Evolutionary conservation across 2,113 vertebrate genomes (phyloP), one percentile per base, ranked within the genome.

Genomic region (Podarcis muralis): DNA sequence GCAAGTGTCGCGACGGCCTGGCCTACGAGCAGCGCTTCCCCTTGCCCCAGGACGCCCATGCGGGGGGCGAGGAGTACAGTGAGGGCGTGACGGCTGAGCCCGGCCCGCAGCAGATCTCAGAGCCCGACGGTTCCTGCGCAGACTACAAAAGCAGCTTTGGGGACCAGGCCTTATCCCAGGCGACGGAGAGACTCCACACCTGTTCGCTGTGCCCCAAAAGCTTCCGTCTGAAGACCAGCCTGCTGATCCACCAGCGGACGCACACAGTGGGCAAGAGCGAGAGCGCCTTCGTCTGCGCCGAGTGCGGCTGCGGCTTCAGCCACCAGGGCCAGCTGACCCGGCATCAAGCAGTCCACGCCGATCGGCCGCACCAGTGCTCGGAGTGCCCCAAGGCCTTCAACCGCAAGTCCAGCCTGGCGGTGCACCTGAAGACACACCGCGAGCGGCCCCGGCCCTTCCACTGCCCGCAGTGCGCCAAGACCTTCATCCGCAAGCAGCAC

Each of bases 361-460:
- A 91, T 48, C 53, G 87, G 74, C 85, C 87, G 2, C 91, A 92
- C 53, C 78, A 90, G 59, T 93, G 86, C 43, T 25, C 84, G 0
- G 82, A 89, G 23, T 88, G 81, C 77, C 86, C 65, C 43, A 93
- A 92, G 40, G 89, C 84, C 43, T 87, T 92, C 86, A 83, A 86
- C 30, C 81, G 69, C 59, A 90, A 80, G 30, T 83, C 81, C 35
- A 84, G 87, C 75, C 68, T 91, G 48, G 48, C 59, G 75, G n/a
- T 66, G 40, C 88, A 85, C 25, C 65, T 40, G 48, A 89, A 81
- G 27, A 86, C 83, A 3, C 77, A 85, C 27, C 72, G 83, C 9
- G 82, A 90, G 78, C 22, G 66, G 1, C 82, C 85, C 1, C 68
- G 86, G 35, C 74, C 65, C n/a, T 74, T 82, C 76, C 80, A 74